These are phyloP conservation scores for Drosophila elegans DNA, from an alignment of 1,140 invertebrate genomes.

Conservation along the genomic window DNA sequence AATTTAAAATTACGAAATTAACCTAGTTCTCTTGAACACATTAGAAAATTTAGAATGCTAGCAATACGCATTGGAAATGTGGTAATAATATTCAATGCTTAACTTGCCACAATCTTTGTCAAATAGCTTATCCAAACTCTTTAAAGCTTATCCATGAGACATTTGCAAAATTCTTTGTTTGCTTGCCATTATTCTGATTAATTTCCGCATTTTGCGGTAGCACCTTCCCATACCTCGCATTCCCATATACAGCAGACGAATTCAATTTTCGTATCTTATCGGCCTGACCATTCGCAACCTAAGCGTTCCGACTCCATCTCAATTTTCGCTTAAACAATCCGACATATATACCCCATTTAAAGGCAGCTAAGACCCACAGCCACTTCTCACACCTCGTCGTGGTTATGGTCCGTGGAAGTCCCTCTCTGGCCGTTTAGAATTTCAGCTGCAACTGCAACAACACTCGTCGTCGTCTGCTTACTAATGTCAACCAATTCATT, in stretches of 20 bases:
- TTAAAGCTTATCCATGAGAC: background rate
- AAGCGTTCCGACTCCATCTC: constrained; percentile 51
- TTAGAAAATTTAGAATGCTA: too few relatives aligned
- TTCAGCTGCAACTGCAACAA: constrained; percentile 57
- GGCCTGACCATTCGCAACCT: constrained; percentile 49
- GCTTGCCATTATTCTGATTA: constrained; percentile 17
- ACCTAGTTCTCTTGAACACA: too few relatives aligned
- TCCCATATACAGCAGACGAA: constrained; percentile 20
- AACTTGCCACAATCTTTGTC: too few relatives aligned
- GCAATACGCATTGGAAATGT: too few relatives aligned
- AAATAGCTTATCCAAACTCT: background rate
- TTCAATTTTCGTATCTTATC: constrained; percentile 60
- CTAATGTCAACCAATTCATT: constrained; percentile 82
- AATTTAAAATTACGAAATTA: too few relatives aligned
- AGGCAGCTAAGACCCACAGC: constrained; percentile 72
- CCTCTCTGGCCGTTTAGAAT: constrained; percentile 55
- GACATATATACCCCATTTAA: constrained; percentile 78
- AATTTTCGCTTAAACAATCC: constrained; percentile 66
- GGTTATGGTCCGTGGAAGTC: constrained; percentile 8
- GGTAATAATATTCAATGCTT: too few relatives aligned
- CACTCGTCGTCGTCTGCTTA: constrained; percentile 57
- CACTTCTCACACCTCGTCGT: constrained; percentile 68
- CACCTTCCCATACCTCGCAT: constrained; percentile 10
- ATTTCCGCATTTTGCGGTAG: constrained; percentile 28
- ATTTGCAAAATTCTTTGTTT: constrained; percentile 9